Conservation (phyloP, 2,113 vertebrate genomes). For the Psephotus haematonotus region DNA sequence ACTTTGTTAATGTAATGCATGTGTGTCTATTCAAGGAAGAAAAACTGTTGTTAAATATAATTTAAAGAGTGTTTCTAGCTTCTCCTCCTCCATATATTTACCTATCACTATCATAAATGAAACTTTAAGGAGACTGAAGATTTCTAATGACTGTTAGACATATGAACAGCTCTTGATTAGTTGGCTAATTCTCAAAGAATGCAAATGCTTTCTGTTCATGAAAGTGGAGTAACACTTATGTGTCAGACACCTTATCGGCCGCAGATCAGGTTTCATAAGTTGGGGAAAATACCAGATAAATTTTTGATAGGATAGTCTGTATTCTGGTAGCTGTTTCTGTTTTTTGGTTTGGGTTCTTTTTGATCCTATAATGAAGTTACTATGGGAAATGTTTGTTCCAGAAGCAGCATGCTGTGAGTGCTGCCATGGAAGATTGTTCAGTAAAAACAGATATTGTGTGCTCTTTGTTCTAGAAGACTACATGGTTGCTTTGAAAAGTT, state of each 20-base stretch:
- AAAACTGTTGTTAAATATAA: background rate
- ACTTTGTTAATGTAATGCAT: background rate
- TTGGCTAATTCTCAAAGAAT: background rate
- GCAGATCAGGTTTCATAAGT: background rate
- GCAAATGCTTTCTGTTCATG: background rate
- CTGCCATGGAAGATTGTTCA: background rate
- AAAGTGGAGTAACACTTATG: background rate
- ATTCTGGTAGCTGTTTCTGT: background rate
- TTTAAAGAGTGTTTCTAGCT: background rate
- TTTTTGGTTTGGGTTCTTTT: background rate
- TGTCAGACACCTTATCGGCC: background rate
- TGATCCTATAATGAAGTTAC: background rate
- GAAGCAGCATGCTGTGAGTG: background rate
- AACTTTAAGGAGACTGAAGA: background rate
- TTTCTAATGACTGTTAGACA: background rate
- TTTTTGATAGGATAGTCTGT: background rate
- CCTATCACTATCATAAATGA: background rate
- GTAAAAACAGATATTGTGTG: background rate
- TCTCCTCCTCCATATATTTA: background rate
- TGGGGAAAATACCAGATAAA: background rate
- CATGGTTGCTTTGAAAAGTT: background rate
- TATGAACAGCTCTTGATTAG: background rate
- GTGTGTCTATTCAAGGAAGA: background rate
- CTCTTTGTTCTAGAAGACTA: background rate
- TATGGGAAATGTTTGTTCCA: background rate